Conservation (phyloP, 2,797 vertebrate genomes). For the Sphenopsis melanotis region DNA sequence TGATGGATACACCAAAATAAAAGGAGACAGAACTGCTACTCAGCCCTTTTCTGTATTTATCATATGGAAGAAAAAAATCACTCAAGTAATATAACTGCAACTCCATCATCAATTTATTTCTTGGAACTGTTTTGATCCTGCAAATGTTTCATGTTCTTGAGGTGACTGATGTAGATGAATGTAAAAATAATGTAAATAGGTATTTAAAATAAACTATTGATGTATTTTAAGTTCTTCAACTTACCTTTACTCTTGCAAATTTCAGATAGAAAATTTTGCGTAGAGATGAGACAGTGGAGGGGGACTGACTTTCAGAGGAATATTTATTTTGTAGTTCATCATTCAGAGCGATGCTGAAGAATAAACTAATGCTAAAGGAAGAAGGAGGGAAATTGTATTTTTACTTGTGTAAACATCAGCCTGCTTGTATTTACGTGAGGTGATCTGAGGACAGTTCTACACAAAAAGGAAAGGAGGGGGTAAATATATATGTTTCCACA, state of each 20-base stretch:
- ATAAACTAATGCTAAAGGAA: background rate
- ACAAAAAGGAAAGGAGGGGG: background rate
- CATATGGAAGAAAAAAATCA: background rate
- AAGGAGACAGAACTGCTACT: background rate
- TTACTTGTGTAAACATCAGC: background rate
- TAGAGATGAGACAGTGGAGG: background rate
- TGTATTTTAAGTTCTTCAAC: background rate
- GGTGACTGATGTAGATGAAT: background rate
- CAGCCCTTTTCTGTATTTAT: background rate
- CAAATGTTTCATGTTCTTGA: background rate
- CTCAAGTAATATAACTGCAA: background rate
- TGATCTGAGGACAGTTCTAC: background rate
- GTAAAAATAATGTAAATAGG: background rate
- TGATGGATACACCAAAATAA: background rate
- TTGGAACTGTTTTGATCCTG: background rate
- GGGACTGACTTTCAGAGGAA: background rate
- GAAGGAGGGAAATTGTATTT: background rate
- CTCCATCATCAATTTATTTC: background rate
- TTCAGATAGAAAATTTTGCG: background rate
- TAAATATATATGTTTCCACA: background rate
- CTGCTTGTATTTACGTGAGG: background rate
- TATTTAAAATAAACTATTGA: background rate
- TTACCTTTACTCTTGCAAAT: background rate
- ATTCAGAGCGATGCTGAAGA: background rate
- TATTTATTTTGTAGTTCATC: background rate